Evolutionary conservation across 1,140 invertebrate genomes (phyloP).

Genomic region (Aphelinus atriplicis): DNA sequence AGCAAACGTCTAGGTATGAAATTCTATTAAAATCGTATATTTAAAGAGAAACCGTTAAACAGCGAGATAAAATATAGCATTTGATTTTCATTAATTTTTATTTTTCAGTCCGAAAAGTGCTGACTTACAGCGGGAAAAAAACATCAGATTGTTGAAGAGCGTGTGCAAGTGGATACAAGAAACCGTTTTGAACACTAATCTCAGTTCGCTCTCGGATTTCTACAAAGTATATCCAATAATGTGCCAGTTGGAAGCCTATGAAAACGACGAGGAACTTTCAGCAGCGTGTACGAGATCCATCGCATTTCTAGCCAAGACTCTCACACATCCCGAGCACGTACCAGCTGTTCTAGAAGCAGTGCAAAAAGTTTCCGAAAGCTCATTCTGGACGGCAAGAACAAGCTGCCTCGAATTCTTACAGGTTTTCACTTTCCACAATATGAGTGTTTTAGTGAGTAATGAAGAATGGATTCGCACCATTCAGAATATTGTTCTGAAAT

Average conservation of each 20-base stretch:
- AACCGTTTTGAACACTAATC: slow-evolving; percentile 54
- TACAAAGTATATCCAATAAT: slow-evolving; percentile 74
- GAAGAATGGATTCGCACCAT: slow-evolving; percentile 68
- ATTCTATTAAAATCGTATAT: no score
- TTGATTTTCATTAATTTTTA: no score
- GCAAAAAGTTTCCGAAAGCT: slow-evolving; percentile 59
- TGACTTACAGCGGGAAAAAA: not conserved
- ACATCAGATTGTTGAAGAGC: slow-evolving; percentile 42
- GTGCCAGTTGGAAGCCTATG: slow-evolving; percentile 79
- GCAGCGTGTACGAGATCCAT: slow-evolving; percentile 74
- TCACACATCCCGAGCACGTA: slow-evolving; percentile 67
- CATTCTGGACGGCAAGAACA: slow-evolving; percentile 83
- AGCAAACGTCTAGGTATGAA: no score
- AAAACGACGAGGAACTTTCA: slow-evolving; percentile 82
- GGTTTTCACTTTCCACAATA: slow-evolving; percentile 85
- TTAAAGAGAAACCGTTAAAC: no score
- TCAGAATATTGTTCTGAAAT: slow-evolving; percentile 71
- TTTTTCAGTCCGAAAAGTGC: not conserved
- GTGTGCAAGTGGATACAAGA: slow-evolving; percentile 65
- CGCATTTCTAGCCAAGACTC: slow-evolving; percentile 71
- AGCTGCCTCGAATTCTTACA: slow-evolving; percentile 81
- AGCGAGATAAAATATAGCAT: no score
- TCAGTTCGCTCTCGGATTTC: slow-evolving; percentile 66
- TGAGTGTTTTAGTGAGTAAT: slow-evolving; percentile 75
- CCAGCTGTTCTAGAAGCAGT: slow-evolving; percentile 66